These are phyloP conservation scores for Hemiscyllium ocellatum DNA, from an alignment of 2,113 vertebrate genomes.

Conservation along the genomic window DNA sequence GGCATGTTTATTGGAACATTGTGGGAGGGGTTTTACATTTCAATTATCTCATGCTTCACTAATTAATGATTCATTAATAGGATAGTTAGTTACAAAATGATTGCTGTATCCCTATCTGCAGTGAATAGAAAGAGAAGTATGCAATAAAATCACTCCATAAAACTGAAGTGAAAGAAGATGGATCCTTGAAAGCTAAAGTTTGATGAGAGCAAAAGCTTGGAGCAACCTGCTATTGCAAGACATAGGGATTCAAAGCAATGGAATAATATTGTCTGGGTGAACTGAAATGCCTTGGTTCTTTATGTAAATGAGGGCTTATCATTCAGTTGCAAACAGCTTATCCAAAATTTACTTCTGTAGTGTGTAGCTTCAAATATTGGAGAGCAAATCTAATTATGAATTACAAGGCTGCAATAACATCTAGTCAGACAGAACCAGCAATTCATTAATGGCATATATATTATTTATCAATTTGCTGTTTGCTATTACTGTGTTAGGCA, in stretches of 20 bases:
- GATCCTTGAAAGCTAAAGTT: background rate
- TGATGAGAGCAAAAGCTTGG: background rate
- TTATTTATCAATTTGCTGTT: constrained; percentile 33
- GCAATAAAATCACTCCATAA: background rate
- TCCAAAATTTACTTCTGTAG: background rate
- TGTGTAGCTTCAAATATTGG: constrained; percentile 24
- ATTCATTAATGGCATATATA: constrained; percentile 29
- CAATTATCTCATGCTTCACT: background rate
- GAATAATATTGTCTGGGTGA: background rate
- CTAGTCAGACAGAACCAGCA: background rate
- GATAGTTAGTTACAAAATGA: background rate
- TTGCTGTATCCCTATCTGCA: background rate
- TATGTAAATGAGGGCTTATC: background rate
- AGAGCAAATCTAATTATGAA: constrained; percentile 33
- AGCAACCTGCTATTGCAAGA: background rate
- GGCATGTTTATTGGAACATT: background rate
- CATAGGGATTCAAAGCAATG: background rate
- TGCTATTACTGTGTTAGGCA: constrained; percentile 6
- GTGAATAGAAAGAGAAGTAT: background rate
- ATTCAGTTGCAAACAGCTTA: constrained; percentile 24
- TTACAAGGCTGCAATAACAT: constrained; percentile 25
- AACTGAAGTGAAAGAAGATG: background rate
- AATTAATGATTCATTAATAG: background rate
- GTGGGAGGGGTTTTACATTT: background rate
- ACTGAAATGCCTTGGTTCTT: background rate